Base-by-base conservation (phyloP, 2,888 invertebrate genomes). In the Cryptocheilus praepositus region DNA sequence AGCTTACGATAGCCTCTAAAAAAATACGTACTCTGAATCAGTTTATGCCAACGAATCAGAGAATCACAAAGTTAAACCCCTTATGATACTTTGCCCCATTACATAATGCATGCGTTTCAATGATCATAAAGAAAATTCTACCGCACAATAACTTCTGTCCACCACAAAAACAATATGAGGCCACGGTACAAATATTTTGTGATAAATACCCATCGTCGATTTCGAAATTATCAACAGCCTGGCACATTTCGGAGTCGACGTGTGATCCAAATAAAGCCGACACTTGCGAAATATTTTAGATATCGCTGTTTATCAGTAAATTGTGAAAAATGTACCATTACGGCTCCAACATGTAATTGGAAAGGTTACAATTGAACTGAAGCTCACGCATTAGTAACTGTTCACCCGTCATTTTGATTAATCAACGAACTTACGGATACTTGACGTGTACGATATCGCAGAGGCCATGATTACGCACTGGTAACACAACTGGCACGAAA, bases 401-500 rank as follows among this genome's bases (percentile, higher is more conserved):
- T n/a, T n/a, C n/a, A n/a, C n/a, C n/a, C 15, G 22, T 15, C 44
- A 46, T 49, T 8, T 58, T 51, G 64, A 61, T 22, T 21, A 61
- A 13, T n/a, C 4, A 18, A 49, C n/a, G 44, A 61, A 83, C 83
- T 83, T 77, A 85, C 85, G 59, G 59, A 65, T 77, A 61, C 57
- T 73, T 8, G 77, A 69, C 0, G 74, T 61, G 21, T 60, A 74
- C 54, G 73, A 72, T 58, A 79, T 72, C 15, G 67, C 69, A 44
- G 75, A 79, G 70, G 79, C 81, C 85, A 85, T 85, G 71, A 77
- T 77, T 74, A 71, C 74, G 72, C 80, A 76, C 83, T 72, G 76
- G 72, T 71, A 77, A 80, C 71, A 76, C 77, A 73, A 74, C 70
- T 72, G 66, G 62, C 65, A 64, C 61, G 22, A 18, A 53, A 53